phyloP scores from a whole-genome alignment of 2,113 vertebrate species.

The Antechinus flavipes region DNA sequence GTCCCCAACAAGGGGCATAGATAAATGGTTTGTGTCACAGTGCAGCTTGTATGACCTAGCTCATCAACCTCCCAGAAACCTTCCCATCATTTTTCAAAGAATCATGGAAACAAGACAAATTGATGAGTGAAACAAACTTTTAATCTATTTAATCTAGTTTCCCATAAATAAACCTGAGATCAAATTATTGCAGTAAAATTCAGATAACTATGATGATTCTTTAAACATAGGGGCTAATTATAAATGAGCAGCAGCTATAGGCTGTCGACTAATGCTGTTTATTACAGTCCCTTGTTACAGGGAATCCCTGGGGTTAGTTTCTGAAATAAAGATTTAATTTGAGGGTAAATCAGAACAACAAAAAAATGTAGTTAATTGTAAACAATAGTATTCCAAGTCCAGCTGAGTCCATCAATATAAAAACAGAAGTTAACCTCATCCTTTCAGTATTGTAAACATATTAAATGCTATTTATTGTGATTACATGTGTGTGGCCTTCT shows the following conservation, averaged over 20 bases:
- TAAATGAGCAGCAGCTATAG: constrained; percentile 76
- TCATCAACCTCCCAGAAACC: neutral
- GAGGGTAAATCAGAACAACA: constrained; percentile 89
- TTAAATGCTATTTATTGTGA: constrained; percentile 94
- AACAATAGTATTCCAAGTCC: constrained; percentile 88
- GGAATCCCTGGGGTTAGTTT: constrained; percentile 87
- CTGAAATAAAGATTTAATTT: constrained; percentile 90
- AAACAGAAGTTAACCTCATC: constrained; percentile 90
- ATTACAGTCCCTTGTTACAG: constrained; percentile 85
- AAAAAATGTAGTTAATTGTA: constrained; percentile 90
- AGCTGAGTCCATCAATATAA: constrained; percentile 90
- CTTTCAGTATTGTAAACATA: constrained; percentile 94
- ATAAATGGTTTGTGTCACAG: neutral
- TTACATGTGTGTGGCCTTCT: constrained; percentile 89
- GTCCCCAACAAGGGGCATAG: neutral
- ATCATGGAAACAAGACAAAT: constrained; percentile 81
- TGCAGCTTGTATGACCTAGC: neutral
- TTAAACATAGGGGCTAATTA: constrained; percentile 86
- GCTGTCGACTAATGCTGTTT: constrained; percentile 86
- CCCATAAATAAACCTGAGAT: constrained; percentile 85
- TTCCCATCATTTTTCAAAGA: constrained; percentile 69
- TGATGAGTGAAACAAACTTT: constrained; percentile 77
- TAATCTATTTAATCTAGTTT: constrained; percentile 83
- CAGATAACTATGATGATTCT: constrained; percentile 81
- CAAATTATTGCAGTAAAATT: constrained; percentile 83